Base-by-base conservation (phyloP, 2,113 vertebrate species). In the Dipodomys merriami region DNA sequence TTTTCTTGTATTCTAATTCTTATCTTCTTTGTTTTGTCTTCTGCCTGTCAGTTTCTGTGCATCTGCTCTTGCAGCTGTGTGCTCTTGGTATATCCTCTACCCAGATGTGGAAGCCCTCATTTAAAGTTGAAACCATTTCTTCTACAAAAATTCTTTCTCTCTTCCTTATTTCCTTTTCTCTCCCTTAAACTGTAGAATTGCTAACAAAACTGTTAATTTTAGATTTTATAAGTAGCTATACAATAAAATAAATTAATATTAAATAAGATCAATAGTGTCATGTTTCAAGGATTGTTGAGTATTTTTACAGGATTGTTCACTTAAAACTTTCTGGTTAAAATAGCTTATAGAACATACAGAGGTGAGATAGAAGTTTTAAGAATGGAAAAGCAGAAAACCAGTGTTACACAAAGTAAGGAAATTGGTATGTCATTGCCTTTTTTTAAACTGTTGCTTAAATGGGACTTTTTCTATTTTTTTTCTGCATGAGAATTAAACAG, bases 201-300 rank as follows among this genome's bases (percentile, higher is more conserved):
- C 62, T 85, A 72, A 84, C 27, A 77, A 7, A 89, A 88, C 30
- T 76, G 83, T 33, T 77, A 44, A 46, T 86, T 78, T 92, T 64
- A 82, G 78, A 69, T 81, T 81, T 81, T 82, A 67, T 2, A 2
- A 64, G 9, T 53, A 23, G 8, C 33, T 94, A 84, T 78, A 13
- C 27, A 78, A 81, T 91, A 44, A 83, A 88, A 85, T 81, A 71
- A 60, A 71, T 68, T 67, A 49, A 73, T 67, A 84, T 30, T 79
- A 81, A 81, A 46, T 29, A 87, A 88, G 77, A 82, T 90, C 4
- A 60, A 29, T 27, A 73, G 27, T 67, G 23, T 18, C 74, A 83
- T 67, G 10, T n/a, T 87, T 92, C 23, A 73, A 25, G 15, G 33
- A 85, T 39, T 69, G 44, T 72, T 85, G 16, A 57, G 4, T 86